phyloP scores from a whole-genome alignment of 23 tunicate genomes.

The Phallusia fumigata region DNA sequence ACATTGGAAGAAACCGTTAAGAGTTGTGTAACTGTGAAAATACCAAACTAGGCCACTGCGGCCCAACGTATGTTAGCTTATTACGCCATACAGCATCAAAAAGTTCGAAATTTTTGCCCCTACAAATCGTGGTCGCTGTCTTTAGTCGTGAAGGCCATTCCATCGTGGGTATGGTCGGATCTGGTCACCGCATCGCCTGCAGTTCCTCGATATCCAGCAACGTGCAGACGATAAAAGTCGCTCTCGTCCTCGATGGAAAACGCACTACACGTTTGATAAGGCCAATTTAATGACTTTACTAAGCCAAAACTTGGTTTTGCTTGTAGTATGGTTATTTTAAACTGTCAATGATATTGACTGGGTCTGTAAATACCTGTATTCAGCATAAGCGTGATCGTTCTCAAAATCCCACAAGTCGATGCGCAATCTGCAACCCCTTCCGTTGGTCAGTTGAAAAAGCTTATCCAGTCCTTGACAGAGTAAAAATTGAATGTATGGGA shows the following conservation, averaged over 20 bases:
- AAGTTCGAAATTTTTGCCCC: not conserved
- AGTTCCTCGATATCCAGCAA: not conserved
- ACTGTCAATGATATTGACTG: no score
- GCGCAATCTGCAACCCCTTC: constrained; percentile 24
- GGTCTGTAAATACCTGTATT: constrained; percentile 16
- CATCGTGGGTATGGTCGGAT: not conserved
- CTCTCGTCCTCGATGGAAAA: not conserved
- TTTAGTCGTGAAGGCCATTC: not conserved
- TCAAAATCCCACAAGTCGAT: constrained; percentile 29
- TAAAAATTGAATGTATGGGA: not conserved
- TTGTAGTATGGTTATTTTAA: no score
- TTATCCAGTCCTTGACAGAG: constrained; percentile 11
- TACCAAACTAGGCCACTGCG: no score
- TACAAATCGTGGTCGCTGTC: not conserved
- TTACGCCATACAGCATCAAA: no score
- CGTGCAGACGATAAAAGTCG: not conserved
- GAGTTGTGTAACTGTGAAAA: no score
- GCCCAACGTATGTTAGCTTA: no score
- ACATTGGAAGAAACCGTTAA: not conserved
- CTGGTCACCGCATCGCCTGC: not conserved
- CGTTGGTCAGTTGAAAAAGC: constrained; percentile 1
- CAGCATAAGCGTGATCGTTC: constrained; percentile 21
- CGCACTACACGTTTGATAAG: not conserved
- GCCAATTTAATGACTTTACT: no score
- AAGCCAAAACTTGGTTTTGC: no score